These are phyloP conservation scores for Casuarius casuarius DNA, from an alignment of 2,113 vertebrate species.

Conservation along the genomic window DNA sequence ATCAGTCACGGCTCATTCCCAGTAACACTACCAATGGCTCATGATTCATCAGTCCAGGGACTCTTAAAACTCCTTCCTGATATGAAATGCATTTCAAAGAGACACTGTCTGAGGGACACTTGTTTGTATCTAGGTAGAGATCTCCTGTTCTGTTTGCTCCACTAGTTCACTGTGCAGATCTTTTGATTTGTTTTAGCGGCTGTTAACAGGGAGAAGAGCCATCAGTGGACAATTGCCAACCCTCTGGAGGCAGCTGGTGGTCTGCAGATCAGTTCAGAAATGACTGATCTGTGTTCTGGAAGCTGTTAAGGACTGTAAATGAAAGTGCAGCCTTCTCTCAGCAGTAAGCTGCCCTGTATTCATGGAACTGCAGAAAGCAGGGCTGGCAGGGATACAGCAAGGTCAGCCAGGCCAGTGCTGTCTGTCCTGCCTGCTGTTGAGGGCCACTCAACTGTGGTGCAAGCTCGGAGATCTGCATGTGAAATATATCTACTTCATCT, in stretches of 20 bases:
- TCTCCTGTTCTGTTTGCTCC: background rate
- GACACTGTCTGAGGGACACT: background rate
- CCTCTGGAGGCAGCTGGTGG: background rate
- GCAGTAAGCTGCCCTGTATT: background rate
- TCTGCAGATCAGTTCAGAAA: background rate
- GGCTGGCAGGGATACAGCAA: background rate
- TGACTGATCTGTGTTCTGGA: constrained; percentile 16
- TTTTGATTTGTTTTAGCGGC: constrained; percentile 15
- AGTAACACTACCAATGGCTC: background rate
- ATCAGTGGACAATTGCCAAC: background rate
- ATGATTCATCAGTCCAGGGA: constrained; percentile 54
- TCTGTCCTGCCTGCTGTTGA: background rate
- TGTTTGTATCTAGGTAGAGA: background rate
- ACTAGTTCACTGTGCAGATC: background rate
- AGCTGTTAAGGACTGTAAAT: background rate
- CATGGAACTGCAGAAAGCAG: background rate
- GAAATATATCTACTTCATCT: background rate
- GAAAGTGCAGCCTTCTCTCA: background rate
- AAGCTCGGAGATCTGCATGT: background rate
- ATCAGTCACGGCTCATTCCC: constrained; percentile 38
- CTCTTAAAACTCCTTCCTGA: constrained; percentile 5
- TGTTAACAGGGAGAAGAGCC: background rate
- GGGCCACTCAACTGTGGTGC: background rate
- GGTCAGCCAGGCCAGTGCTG: background rate
- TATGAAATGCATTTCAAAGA: constrained; percentile 26